phyloP scores from a whole-genome alignment of 1,140 invertebrate species.

The Antheraea mylitta region DNA sequence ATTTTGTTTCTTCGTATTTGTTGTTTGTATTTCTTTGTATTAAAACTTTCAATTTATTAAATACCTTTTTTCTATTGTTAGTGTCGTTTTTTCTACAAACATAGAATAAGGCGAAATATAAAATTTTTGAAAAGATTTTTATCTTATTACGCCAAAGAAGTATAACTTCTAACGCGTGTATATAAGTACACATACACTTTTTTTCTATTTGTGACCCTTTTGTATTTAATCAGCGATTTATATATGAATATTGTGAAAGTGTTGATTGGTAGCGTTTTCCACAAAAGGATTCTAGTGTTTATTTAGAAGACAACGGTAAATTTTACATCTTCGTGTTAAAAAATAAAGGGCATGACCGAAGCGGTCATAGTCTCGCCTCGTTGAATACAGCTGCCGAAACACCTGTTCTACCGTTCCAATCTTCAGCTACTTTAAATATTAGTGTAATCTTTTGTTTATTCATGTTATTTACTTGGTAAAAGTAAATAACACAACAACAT shows the following conservation, averaged over 20 bases:
- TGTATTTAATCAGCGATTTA: no score
- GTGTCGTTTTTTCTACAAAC: no score
- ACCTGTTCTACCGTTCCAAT: conserved; percentile 3
- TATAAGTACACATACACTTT: no score
- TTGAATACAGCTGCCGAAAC: conserved; percentile 19
- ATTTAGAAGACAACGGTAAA: conserved; percentile 14
- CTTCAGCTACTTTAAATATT: neutral
- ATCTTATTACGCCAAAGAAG: no score
- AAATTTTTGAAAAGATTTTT: no score
- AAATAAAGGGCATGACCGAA: conserved; percentile 28
- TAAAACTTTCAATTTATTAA: no score
- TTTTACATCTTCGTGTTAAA: conserved; percentile 12
- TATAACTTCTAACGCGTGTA: no score
- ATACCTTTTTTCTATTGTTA: no score
- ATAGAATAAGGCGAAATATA: no score
- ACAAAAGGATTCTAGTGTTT: neutral
- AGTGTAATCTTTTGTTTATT: neutral
- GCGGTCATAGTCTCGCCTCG: conserved; percentile 23
- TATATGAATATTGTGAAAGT: neutral
- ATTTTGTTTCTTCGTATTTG: no score
- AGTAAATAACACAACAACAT: neutral
- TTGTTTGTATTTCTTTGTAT: no score
- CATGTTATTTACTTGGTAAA: neutral
- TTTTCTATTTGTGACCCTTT: no score
- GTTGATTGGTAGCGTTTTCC: neutral